phyloP scores from a whole-genome alignment of 2,113 vertebrate genomes.

The Urocynchramus pylzowi region DNA sequence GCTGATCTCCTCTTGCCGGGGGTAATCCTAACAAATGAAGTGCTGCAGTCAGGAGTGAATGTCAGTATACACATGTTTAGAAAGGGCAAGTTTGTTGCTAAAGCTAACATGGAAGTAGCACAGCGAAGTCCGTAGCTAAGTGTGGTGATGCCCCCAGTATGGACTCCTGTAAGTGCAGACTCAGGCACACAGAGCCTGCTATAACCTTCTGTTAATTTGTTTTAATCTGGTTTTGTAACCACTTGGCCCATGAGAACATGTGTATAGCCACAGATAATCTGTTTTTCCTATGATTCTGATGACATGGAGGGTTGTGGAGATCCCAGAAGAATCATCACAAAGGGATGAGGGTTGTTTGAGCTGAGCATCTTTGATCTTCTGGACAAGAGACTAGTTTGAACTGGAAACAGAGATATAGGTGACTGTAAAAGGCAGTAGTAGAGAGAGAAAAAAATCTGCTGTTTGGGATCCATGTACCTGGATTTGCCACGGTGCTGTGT shows the following conservation, averaged over 20 bases:
- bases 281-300: neutral
- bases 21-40: neutral
- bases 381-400: neutral
- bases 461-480: neutral
- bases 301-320: neutral
- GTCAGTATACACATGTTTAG: neutral
- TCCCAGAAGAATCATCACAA: neutral
- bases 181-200: neutral
- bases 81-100: neutral
- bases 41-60: neutral
- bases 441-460: neutral
- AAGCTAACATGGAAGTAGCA: neutral
- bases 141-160: neutral
- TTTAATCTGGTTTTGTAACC: neutral
- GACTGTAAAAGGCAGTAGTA: neutral
- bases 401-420: neutral
- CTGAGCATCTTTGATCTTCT: neutral
- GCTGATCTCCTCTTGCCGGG: constrained; percentile 10
- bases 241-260: neutral
- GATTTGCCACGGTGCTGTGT: neutral
- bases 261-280: neutral
- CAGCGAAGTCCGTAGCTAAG: neutral
- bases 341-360: neutral
- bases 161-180: neutral
- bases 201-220: neutral